A percentile compares a stretch with the other conserved stretches of the same genome.
Evolutionary conservation across 2,888 invertebrate genomes (phyloP).

Genomic region (Ryuthela nishihirai): DNA sequence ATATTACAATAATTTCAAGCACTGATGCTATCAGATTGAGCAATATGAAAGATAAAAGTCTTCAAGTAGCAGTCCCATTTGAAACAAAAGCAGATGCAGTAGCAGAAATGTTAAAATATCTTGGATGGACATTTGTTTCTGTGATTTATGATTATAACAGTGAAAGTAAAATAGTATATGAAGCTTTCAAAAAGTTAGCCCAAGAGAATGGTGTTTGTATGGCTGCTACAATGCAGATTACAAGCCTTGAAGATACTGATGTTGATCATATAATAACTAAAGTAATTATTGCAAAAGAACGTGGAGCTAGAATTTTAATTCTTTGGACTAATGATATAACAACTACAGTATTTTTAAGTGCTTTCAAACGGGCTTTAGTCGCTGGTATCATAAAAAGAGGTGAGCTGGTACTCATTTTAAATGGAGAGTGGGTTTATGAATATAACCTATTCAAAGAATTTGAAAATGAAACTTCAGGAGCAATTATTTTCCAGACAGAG

Average conservation of each 20-base stretch:
- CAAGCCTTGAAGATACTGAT: constrained; percentile 9
- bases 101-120: constrained; percentile 46
- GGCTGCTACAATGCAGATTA: constrained; percentile 10
- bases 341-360: constrained; percentile 17
- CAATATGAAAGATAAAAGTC: constrained; percentile 41
- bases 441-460: constrained; percentile 34
- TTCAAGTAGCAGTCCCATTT: constrained; percentile 44
- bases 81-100: constrained; percentile 46
- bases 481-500: constrained; percentile 22
- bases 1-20: constrained; percentile 36
- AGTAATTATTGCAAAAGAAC: constrained; percentile 25
- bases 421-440: constrained; percentile 36
- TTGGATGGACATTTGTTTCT: constrained; percentile 52
- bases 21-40: constrained; percentile 34
- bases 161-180: constrained; percentile 9
- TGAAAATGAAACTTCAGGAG: constrained; percentile 34
- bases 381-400: constrained; percentile 20
- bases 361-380: constrained; percentile 20
- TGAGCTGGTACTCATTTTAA: constrained; percentile 29
- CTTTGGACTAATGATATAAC: constrained; percentile 26
- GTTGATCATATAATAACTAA: constrained; percentile 16
- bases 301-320: constrained; percentile 34
- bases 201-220: constrained; percentile 31
- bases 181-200: constrained; percentile 24
- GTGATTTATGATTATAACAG: constrained; percentile 45